phyloP scores from a whole-genome alignment of 2,113 vertebrate genomes.

The Holacanthus passer region DNA sequence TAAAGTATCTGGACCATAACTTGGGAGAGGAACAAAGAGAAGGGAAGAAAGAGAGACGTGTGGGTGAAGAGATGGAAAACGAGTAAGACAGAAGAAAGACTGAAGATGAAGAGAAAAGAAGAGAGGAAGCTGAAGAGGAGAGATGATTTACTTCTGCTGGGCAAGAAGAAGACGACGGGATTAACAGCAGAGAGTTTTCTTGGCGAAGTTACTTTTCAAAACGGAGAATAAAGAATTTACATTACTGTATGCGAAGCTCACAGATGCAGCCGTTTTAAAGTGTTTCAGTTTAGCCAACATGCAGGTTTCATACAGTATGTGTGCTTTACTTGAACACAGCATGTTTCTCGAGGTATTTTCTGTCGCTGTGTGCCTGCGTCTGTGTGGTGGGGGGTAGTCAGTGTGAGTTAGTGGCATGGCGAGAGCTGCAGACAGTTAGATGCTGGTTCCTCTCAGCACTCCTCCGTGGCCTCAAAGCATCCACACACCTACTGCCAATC shows the following conservation, averaged over 20 bases:
- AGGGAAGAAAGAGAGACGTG: background rate
- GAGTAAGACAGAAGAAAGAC: background rate
- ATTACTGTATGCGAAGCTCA: background rate
- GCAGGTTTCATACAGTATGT: background rate
- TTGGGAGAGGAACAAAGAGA: background rate
- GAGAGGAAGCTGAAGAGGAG: no score
- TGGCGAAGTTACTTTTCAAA: background rate
- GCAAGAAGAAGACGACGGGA: no score
- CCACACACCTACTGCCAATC: conserved; percentile 28
- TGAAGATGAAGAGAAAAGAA: background rate
- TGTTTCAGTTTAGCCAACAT: background rate
- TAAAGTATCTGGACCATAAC: background rate
- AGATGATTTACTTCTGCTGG: no score
- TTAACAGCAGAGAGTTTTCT: no score
- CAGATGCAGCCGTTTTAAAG: background rate
- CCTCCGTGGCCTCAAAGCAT: conserved; percentile 43
- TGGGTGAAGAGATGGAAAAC: background rate
- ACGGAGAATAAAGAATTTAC: background rate
- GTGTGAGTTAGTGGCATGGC: conserved; percentile 29
- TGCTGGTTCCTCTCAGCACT: conserved; percentile 50
- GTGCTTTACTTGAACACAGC: conserved; percentile 1
- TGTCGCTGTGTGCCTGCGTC: background rate
- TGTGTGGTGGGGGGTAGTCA: conserved; percentile 37
- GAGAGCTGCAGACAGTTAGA: conserved; percentile 44
- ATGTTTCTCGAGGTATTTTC: background rate